Evolutionary conservation across 2,888 invertebrate genomes (phyloP), one percentile per base, ranked within the genome.

Genomic region (Callosobruchus maculatus): DNA sequence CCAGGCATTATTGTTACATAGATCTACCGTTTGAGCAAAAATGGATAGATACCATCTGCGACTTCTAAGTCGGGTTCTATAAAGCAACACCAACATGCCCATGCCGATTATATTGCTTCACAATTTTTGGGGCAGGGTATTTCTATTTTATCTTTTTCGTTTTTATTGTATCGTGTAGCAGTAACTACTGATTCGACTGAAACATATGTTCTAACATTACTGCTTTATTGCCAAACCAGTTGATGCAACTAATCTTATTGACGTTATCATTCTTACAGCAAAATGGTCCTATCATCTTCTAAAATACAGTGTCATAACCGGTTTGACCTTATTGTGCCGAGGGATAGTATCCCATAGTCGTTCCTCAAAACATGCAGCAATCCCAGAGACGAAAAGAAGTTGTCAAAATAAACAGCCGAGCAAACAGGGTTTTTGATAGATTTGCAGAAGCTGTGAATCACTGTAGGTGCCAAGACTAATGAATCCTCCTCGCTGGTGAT

Each of bases 1-100:
- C 69, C 71, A 74, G 3, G 72, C 71, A 49, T 74, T 74, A 70
- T 73, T 75, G 21, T 67, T 18, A 69, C 75, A 71, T 30, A 75
- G 26, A 67, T 75, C 70, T 20, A 70, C 22, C 4, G 71, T 3
- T 66, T 74, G 74, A 7, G 68, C 21, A 71, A 70, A 73, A 49
- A 71, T 68, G 18, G 71, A 66, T 22, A 74, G 22, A 67, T 70
- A 73, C 71, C 73, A 73, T 20, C 68, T n/a, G 20, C 71, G 72
- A 49, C 70, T 68, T 71, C 73, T 75, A 20, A 74, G 70, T 71
- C 68, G 70, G 18, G 67, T 74, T 70, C 72, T 69, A 30, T 75
- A 74, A 22, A 73, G 21, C 68, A 9, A 73, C 30, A 75, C 73
- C 21, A 75, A 21, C 31, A 71, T 70, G 21, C 69, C 30, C 26